These are phyloP conservation scores for Agriopis marginaria DNA, from an alignment of 2,888 invertebrate species.

Conservation along the genomic window DNA sequence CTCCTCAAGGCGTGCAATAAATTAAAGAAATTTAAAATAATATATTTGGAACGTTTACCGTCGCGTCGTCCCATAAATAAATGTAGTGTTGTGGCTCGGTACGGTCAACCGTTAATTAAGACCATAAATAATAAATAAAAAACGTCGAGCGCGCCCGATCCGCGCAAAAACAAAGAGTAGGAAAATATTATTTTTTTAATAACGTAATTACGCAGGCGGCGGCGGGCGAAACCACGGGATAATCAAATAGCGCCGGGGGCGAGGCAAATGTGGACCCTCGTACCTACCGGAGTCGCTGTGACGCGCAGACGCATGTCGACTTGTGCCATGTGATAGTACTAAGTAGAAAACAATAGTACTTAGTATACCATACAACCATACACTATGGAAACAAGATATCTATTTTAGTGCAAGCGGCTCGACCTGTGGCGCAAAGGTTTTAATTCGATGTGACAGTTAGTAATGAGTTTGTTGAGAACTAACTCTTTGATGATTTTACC, in stretches of 20 bases:
- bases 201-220: constrained; percentile 58
- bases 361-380: too few relatives aligned
- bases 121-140: constrained; percentile 66
- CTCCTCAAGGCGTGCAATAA: neutral
- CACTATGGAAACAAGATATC: too few relatives aligned
- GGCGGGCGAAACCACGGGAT: constrained; percentile 27
- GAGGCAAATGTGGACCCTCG: constrained; percentile 5
- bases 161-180: constrained; percentile 56
- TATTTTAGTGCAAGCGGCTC: too few relatives aligned
- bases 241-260: constrained; percentile 28
- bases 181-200: constrained; percentile 61
- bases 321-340: too few relatives aligned
- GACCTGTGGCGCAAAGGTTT: too few relatives aligned
- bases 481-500: too few relatives aligned
- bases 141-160: constrained; percentile 36
- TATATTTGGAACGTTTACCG: constrained; percentile 21
- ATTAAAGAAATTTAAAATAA: constrained; percentile 1
- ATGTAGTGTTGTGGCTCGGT: constrained; percentile 28
- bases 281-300: neutral
- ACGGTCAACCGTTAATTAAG: constrained; percentile 60
- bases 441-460: too few relatives aligned
- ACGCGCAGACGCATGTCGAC: too few relatives aligned
- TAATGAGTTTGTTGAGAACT: too few relatives aligned
- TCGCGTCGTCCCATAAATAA: constrained; percentile 33
- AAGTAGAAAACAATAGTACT: too few relatives aligned